Evolutionary conservation across 2,888 invertebrate genomes (phyloP), one percentile per base, ranked within the genome.

Genomic region (Horisme vitalbata): DNA sequence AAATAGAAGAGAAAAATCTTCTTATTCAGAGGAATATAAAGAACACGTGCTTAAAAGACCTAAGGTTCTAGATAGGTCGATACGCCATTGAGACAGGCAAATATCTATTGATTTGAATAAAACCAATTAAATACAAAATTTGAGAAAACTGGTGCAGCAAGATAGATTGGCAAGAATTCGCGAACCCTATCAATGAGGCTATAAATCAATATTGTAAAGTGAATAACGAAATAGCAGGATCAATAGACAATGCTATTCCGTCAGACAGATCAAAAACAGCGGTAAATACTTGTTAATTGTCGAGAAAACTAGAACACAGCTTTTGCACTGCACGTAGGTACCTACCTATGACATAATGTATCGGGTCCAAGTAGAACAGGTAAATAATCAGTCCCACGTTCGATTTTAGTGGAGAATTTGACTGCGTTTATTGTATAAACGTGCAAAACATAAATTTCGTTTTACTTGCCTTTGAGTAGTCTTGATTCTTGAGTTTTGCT

Each of bases 371-470:
- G 67, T 68, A 55, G 69, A 75, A 61, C 78, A 71, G 62, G 61
- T 77, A 65, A 76, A 79, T 83, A 77, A 83, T 83, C 79, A 74
- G 79, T 87, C 85, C 79, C 84, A 86, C 86, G 86, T 82, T 84
- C 83, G 78, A 75, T 64, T 79, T 77, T 65, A 71, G 70, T 63
- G 65, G 57, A 44, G 55, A 73, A 72, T 81, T 77, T 69, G 71
- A 65, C 57, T 66, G 61, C 45, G 10, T 26, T 24, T 33, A 55
- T 80, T 71, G 61, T 61, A 67, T 52, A 74, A 76, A 52, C 27
- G 66, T 70, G 63, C 59, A 55, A 63, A 55, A 71, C 67, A 60
- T 63, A 63, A 65, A 65, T 57, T 60, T 55, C 4, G 9, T 23
- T 45, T 45, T 55, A 59, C 66, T 59, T 68, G 63, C 59, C 52